phyloP scores from a whole-genome alignment of 2,888 invertebrate species.

The Drosophila fungiperda region DNA sequence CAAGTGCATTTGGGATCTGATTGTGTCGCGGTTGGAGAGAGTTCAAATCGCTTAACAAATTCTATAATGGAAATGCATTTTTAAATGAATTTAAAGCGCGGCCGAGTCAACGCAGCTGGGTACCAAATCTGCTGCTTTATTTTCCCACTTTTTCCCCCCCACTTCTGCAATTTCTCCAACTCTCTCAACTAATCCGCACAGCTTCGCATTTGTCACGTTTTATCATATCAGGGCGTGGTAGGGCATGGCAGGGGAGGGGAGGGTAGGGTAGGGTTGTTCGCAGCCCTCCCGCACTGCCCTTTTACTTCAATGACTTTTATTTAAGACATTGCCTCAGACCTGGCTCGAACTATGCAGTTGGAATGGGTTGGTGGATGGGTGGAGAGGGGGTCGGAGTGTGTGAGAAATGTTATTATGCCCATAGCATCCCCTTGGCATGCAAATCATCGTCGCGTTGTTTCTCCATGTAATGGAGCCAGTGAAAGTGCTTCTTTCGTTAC shows the following conservation, averaged over 20 bases:
- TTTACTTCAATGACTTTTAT: slow-evolving; percentile 35
- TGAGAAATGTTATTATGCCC: slow-evolving; percentile 25
- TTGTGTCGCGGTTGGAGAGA: background rate
- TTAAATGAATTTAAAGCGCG: slow-evolving; percentile 52
- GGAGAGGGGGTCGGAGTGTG: slow-evolving; percentile 5
- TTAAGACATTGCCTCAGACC: slow-evolving; percentile 49
- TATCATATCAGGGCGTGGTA: slow-evolving; percentile 40
- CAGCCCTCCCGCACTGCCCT: slow-evolving; percentile 20
- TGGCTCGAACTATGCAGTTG: slow-evolving; percentile 13
- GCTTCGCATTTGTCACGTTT: slow-evolving; percentile 66
- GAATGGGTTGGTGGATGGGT: background rate
- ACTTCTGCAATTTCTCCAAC: slow-evolving; percentile 17
- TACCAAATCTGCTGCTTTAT: slow-evolving; percentile 10
- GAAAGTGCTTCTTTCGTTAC: slow-evolving; percentile 10
- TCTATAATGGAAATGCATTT: slow-evolving; percentile 56
- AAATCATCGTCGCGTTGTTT: slow-evolving; percentile 33
- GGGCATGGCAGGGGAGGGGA: background rate
- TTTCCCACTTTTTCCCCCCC: background rate
- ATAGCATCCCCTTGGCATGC: slow-evolving; percentile 35
- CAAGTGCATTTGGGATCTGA: slow-evolving; percentile 55
- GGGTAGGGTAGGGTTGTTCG: slow-evolving; percentile 33
- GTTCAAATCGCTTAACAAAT: slow-evolving; percentile 63
- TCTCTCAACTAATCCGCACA: slow-evolving; percentile 51
- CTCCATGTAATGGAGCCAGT: slow-evolving; percentile 37
- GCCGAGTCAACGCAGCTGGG: slow-evolving; percentile 46